Evolutionary conservation across 1,140 invertebrate genomes (phyloP).

Genomic region (Drosophila chauvacae): DNA sequence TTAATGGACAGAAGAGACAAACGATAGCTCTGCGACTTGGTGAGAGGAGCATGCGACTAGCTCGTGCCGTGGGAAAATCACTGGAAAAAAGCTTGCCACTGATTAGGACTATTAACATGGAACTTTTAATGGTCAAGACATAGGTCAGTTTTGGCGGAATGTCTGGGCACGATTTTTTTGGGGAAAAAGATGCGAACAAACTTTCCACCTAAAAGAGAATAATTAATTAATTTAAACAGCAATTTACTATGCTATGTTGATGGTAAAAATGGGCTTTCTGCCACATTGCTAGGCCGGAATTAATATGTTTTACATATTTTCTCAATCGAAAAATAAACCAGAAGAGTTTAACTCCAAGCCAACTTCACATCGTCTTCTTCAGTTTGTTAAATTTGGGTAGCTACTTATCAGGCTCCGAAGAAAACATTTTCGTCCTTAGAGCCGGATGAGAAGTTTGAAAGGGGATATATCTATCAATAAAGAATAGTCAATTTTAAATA

Average conservation of each 20-base stretch:
- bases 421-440: not conserved
- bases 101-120: slow-evolving; percentile 45
- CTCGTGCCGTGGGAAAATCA: slow-evolving; percentile 50
- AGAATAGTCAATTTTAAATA: not conserved
- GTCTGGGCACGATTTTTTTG: slow-evolving; percentile 39
- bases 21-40: slow-evolving; percentile 9
- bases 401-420: too few relatives aligned
- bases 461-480: too few relatives aligned
- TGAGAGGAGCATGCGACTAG: slow-evolving; percentile 33
- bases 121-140: slow-evolving; percentile 15
- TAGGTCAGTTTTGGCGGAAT: slow-evolving; percentile 33
- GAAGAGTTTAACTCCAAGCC: not conserved
- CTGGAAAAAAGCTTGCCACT: slow-evolving; percentile 35
- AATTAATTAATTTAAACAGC: not conserved
- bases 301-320: not conserved
- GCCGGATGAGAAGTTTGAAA: not conserved
- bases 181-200: slow-evolving; percentile 7
- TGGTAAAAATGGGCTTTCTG: not conserved
- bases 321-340: not conserved
- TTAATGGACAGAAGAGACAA: slow-evolving; percentile 51
- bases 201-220: slow-evolving; percentile 14
- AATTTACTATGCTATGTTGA: not conserved
- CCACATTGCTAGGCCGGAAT: not conserved
- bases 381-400: too few relatives aligned
- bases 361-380: not conserved